Base-by-base conservation (phyloP, 1,140 invertebrate genomes). In the Mactra quadrangularis region DNA sequence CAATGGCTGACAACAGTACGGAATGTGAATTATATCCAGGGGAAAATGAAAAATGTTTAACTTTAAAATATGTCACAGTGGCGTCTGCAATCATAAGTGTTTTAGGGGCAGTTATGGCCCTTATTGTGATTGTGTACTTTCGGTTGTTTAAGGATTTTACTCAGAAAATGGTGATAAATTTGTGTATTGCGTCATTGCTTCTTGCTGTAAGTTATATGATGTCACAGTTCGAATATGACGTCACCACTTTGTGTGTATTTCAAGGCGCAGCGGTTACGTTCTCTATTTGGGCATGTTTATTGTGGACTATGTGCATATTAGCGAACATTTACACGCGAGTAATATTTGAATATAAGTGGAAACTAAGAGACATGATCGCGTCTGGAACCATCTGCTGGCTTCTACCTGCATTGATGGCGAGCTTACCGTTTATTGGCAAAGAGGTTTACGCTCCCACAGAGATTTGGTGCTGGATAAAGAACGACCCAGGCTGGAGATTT, bases 391-490 rank as follows among this genome's bases (percentile, higher is more conserved):
- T 57, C 3, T 72, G 47, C 35, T 72, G 70, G 70, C n/a, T 45
- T 1, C 15, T 72, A 38, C 52, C 50, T 19, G 17, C 31, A 2
- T 4, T 72, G 9, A 55, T 57, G 4, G 19, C 19, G 50, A 11
- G 29, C 19, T 15, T 72, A 17, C 70, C 70, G 19, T 72, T 72
- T 33, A 13, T 72, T 19, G 70, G 53, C 13, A 47, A 72, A 31
- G 70, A 72, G 6, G 52, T 27, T 1, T 72, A 72, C 35, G 50
- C 31, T 29, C 70, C 70, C 19, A 47, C 70, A n/a, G 70, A 47
- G 19, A 29, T 57, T 7, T 72, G 50, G 52, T 72, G 70, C n/a
- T 72, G 70, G 70, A 38, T 72, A 9, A 72, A 27, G 33, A 57
- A 57, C 29, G 31, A 38, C 27, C 15, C n/a, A 0, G 31, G 1